Base-by-base conservation (phyloP, 2,888 invertebrate species). In the Cotesia congregata region DNA sequence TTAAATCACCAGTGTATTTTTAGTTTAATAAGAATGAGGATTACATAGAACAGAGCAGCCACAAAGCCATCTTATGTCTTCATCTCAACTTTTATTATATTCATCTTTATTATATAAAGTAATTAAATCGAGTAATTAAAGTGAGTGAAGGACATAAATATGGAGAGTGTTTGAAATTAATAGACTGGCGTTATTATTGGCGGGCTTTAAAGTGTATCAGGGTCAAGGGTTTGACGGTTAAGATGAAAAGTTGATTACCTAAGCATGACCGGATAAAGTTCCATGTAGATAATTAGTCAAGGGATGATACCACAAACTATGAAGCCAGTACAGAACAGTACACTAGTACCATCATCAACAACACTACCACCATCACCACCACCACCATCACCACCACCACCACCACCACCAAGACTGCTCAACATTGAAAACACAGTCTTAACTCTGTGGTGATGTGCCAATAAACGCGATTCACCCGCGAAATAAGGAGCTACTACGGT, bases 401-500 rank as follows among this genome's bases (percentile, higher is more conserved):
- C 50, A 20, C n/a, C 17, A 60, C 12, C 73, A 50, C 69, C 30
- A 30, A 30, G 30, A 30, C 30, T 30, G 3, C 4, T 30, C 30
- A 30, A 67, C 68, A 40, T 67, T 62, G 9, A 50, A 50, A 7
- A 50, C 50, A 50, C 50, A 12, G 50, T 50, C 50, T 50, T 50
- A 70, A 76, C 78, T 76, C 70, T 73, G 68, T 41, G 73, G 79
- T 76, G 81, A 82, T 84, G 83, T 80, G 80, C 81, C 83, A 81
- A 83, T 83, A 82, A 85, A 84, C 83, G 82, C 82, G 81, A 82
- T 78, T 80, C 79, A 78, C 80, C 82, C 80, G 79, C 84, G 83
- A 85, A 85, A 84, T 85, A 85, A 85, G 84, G 85, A 84, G 82
- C 84, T 83, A 84, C 85, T 85, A 83, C 38, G 69, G 64, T 64